Base-by-base conservation (phyloP, 1,140 invertebrate species). In the Chelonus insularis region DNA sequence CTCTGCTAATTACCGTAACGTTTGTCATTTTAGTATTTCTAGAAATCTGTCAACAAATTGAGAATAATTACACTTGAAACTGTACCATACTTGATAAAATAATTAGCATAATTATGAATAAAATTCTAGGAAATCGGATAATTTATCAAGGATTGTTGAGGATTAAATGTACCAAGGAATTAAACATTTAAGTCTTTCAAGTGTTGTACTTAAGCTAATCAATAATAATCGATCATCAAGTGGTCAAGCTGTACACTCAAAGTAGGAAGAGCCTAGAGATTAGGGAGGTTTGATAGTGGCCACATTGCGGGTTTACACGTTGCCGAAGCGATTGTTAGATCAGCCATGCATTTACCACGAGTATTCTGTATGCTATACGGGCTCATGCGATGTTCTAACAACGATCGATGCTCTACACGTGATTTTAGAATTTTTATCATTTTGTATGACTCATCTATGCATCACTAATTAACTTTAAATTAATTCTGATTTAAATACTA, bases 1-100 rank as follows among this genome's bases (percentile, higher is more conserved):
- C 60, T 48, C 63, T 63, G 68, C 67, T 74, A 72, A 74, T 72
- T 74, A 73, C 60, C 64, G 60, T 65, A 59, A 63, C 63, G 66
- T 57, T 52, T 59, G 69, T 74, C 65, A 73, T 74, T 68, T 69
- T 57, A 64, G 65, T 41, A 50, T 57, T 64, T 68, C 2, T 12
- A 20, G 4, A 36, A 32, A 50, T 58, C n/a, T 21, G 29, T 14
- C 11, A 34, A 18, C 25, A 1, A 47, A 20, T 11, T 11, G 43
- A 32, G 14, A 32, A 23, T 7, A 34, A 7, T 29, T 12, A 57
- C 12, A 32, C n/a, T n/a, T n/a, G n/a, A n/a, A n/a, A n/a, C n/a
- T n/a, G n/a, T n/a, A 48, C 9, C n/a, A 58, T 21, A 25, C 14
- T 34, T 39, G 55, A 39, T 39, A 39, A 39, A 39, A 39, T n/a